Evolutionary conservation across 2,113 vertebrate genomes (phyloP).

Genomic region (Felis chaus): DNA sequence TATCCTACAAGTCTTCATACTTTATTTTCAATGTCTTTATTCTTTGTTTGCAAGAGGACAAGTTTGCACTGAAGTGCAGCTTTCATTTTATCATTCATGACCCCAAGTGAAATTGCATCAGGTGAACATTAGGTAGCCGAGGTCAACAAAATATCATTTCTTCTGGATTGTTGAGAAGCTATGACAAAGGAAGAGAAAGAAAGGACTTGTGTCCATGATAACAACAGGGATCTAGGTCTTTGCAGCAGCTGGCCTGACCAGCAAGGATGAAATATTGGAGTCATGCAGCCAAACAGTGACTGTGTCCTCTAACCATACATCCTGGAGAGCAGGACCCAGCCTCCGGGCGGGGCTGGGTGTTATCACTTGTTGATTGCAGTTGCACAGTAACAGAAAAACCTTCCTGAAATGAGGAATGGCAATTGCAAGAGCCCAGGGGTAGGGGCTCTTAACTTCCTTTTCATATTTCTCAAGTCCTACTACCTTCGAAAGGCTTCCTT

Average conservation of each 20-base stretch:
- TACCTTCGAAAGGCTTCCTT: not conserved
- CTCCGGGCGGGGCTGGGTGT: not conserved
- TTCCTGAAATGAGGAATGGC: not conserved
- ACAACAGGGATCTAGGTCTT: not conserved
- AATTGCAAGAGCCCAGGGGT: too few species aligned
- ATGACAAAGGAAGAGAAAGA: not conserved
- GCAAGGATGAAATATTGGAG: slow-evolving; percentile 11
- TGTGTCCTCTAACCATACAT: not conserved
- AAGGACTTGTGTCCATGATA: slow-evolving; percentile 5
- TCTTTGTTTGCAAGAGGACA: not conserved
- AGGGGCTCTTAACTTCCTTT: not conserved
- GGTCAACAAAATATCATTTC: not conserved
- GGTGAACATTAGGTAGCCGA: not conserved
- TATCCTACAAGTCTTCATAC: not conserved
- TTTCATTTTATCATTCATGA: slow-evolving; percentile 23
- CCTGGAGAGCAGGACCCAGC: not conserved
- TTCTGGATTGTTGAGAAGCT: not conserved
- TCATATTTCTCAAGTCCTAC: not conserved
- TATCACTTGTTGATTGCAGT: not conserved
- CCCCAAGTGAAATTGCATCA: not conserved
- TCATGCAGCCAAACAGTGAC: not conserved
- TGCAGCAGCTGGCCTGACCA: not conserved
- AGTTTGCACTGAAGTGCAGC: not conserved
- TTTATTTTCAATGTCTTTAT: not conserved
- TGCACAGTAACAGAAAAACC: not conserved